Base-by-base conservation (phyloP, 2,797 vertebrate species). In the Xenops minutus region DNA sequence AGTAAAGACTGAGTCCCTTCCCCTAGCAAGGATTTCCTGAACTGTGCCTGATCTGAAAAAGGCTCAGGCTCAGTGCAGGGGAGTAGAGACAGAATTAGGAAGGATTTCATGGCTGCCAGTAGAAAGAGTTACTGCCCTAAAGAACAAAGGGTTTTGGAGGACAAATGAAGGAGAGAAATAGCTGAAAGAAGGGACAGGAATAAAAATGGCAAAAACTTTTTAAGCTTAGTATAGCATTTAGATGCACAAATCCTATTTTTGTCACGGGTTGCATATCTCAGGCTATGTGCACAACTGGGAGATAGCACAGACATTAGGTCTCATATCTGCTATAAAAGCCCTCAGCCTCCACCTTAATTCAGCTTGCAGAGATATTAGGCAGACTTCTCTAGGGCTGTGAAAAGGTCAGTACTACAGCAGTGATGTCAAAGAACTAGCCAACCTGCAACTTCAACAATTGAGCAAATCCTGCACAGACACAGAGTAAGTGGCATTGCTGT, bases 361-460 rank as follows among this genome's bases (percentile, higher is more conserved):
- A 46, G 9, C 36, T 52, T 59, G 20, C 32, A 61, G 63, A 41
- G 11, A 13, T 14, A 29, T 41, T 51, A 39, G 20, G 4, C 29
- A 72, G 56, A 39, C 6, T 85, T 71, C 55, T 74, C 6, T 8
- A 51, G n/a, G 64, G 24, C 14, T 66, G 17, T 77, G 62, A 55
- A 77, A 59, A 64, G 11, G 43, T 56, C 27, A 23, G n/a, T 49
- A 14, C 6, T 27, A 12, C 2, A 30, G 43, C 4, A 68, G 12
- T 13, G 26, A n/a, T n/a, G 23, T 58, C 10, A 20, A 24, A 68
- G 80, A 66, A 16, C 9, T n/a, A 71, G 15, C 11, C 27, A 74
- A 18, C 4, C 11, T 66, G 37, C 48, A 85, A 14, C 15, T 77
- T 54, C 43, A 63, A 10, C 1, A 1, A 4, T 0, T 32, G 12